These are phyloP conservation scores for Notechis scutatus DNA, from an alignment of 2,113 vertebrate species.

Conservation along the genomic window DNA sequence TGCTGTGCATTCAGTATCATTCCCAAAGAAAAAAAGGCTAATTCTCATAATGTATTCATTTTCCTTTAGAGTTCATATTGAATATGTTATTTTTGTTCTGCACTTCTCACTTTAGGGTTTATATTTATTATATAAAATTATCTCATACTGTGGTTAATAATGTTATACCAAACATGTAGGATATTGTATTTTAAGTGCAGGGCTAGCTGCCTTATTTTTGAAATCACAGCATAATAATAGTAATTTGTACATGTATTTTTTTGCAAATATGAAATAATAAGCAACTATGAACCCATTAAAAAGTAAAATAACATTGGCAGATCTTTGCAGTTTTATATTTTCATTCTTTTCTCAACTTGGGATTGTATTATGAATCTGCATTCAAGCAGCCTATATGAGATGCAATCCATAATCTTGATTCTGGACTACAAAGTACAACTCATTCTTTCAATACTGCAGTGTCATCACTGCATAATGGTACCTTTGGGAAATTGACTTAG, in stretches of 20 bases:
- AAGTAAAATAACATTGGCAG: constrained; percentile 50
- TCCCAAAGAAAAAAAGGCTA: constrained; percentile 60
- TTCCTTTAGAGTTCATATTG: constrained; percentile 64
- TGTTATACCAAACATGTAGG: constrained; percentile 49
- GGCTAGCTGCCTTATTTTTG: constrained; percentile 50
- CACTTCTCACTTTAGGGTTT: constrained; percentile 45
- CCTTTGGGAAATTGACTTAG: not conserved
- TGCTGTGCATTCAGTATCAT: constrained; percentile 65
- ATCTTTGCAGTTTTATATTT: constrained; percentile 15
- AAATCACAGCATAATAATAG: constrained; percentile 59
- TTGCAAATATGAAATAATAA: constrained; percentile 58
- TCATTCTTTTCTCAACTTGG: not conserved
- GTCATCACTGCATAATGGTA: not conserved
- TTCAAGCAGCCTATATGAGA: not conserved
- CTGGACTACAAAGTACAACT: not conserved
- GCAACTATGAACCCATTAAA: constrained; percentile 63
- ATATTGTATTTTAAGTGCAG: constrained; percentile 48
- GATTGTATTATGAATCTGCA: not conserved
- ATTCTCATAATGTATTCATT: constrained; percentile 53
- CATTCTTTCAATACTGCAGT: not conserved
- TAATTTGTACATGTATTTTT: constrained; percentile 57
- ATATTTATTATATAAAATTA: constrained; percentile 58
- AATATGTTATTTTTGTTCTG: constrained; percentile 55
- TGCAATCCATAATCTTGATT: not conserved
- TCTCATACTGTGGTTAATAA: constrained; percentile 56